These are phyloP conservation scores for Alligator sinensis DNA, from an alignment of 2,113 vertebrate species.

Conservation along the genomic window DNA sequence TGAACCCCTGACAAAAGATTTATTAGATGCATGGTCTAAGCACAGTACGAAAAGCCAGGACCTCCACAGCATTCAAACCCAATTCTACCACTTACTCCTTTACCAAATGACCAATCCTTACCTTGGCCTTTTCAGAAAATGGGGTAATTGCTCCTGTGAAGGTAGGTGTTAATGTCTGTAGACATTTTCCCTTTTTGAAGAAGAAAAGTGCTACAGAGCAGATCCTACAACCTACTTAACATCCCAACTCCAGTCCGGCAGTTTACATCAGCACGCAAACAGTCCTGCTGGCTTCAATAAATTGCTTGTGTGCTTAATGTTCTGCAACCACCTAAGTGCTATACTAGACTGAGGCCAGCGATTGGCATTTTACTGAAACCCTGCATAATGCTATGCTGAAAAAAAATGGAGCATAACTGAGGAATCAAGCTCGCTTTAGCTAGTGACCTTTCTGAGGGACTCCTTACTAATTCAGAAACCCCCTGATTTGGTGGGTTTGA, in stretches of 20 bases:
- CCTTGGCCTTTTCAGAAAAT: not conserved
- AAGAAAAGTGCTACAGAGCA: constrained; percentile 44
- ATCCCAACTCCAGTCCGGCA: constrained; percentile 33
- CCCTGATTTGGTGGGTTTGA: not conserved
- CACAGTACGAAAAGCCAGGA: not conserved
- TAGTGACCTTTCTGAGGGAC: not conserved
- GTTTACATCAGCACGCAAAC: not conserved
- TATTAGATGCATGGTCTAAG: not conserved
- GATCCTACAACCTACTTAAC: constrained; percentile 50
- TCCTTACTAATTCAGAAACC: not conserved
- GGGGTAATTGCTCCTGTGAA: constrained; percentile 33
- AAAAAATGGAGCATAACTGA: not conserved
- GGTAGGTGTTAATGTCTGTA: constrained; percentile 16
- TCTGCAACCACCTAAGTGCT: not conserved
- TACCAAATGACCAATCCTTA: not conserved
- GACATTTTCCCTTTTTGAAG: constrained; percentile 14
- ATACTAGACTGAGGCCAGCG: not conserved
- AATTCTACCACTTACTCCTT: not conserved
- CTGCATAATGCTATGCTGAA: not conserved
- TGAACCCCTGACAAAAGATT: not conserved
- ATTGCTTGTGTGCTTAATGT: not conserved
- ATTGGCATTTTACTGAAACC: not conserved
- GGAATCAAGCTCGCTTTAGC: not conserved
- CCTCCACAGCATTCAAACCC: not conserved
- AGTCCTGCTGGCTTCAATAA: constrained; percentile 6